A percentile compares a stretch with the other conserved stretches of the same genome.
Evolutionary conservation across 2,888 invertebrate species (phyloP).

Genomic region (Cordilura impudica): DNA sequence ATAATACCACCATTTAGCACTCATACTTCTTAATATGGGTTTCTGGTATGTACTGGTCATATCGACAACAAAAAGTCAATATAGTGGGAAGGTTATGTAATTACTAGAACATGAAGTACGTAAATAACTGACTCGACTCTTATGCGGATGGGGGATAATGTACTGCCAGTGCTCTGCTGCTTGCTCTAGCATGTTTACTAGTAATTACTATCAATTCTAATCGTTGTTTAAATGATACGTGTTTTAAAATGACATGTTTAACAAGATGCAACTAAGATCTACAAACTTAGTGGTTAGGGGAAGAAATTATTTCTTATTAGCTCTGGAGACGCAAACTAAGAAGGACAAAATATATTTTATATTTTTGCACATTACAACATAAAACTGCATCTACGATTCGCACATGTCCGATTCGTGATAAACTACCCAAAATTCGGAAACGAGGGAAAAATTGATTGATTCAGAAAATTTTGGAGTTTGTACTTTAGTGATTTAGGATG

Average conservation of each 20-base stretch:
- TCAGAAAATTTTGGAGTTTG: too few relatives aligned
- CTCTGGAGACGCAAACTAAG: too few relatives aligned
- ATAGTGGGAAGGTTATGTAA: conserved; percentile 43
- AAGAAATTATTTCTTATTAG: background rate
- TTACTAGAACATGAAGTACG: conserved; percentile 11
- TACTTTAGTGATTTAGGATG: too few relatives aligned
- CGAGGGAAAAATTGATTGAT: too few relatives aligned
- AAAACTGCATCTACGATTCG: too few relatives aligned
- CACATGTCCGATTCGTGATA: too few relatives aligned
- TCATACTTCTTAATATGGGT: conserved; percentile 21
- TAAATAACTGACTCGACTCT: conserved; percentile 29
- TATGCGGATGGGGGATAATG: conserved; percentile 9
- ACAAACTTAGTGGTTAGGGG: background rate
- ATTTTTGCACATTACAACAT: too few relatives aligned
- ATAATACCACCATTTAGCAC: background rate
- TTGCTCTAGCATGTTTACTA: conserved; percentile 65
- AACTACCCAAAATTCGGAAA: too few relatives aligned
- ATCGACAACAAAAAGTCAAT: conserved; percentile 16
- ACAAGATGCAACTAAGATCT: conserved; percentile 39
- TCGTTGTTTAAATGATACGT: conserved; percentile 70
- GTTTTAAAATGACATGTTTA: conserved; percentile 67
- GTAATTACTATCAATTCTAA: conserved; percentile 76
- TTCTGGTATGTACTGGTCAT: conserved; percentile 13
- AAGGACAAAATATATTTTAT: too few relatives aligned
- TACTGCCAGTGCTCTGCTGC: conserved; percentile 29